Conservation (phyloP, 2,113 vertebrate species). For the Varanus salvator region DNA sequence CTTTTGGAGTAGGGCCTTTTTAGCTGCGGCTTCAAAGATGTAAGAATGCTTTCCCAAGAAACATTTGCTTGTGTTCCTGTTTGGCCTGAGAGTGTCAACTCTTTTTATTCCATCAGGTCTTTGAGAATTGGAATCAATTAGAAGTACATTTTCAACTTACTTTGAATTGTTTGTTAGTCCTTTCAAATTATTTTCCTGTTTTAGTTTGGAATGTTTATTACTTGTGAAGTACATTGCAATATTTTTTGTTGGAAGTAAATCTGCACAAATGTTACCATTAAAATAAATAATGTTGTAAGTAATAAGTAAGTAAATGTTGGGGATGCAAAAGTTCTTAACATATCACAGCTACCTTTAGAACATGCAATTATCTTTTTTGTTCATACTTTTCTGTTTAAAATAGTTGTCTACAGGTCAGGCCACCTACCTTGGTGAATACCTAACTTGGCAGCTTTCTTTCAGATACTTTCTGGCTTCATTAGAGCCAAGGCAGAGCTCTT, state of each 20-base stretch:
- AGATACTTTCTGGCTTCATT: slow-evolving; percentile 27
- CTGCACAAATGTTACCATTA: background rate
- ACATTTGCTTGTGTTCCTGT: background rate
- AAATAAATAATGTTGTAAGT: no score
- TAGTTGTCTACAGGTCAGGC: slow-evolving; percentile 7
- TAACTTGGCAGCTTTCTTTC: slow-evolving; percentile 20
- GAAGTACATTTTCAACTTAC: background rate
- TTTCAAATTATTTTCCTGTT: background rate
- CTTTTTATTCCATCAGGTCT: background rate
- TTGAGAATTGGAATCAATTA: background rate
- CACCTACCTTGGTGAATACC: background rate
- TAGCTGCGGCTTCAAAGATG: background rate
- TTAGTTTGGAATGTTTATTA: background rate
- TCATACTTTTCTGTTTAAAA: slow-evolving; percentile 27
- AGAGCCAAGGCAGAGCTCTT: slow-evolving; percentile 24
- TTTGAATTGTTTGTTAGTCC: background rate
- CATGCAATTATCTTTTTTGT: slow-evolving; percentile 22
- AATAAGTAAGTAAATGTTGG: background rate
- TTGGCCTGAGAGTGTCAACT: background rate
- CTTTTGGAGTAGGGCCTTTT: background rate
- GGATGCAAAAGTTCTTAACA: background rate
- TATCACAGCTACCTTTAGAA: background rate
- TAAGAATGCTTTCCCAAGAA: background rate
- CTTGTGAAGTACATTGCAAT: background rate
- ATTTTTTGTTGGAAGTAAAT: background rate